Percentiles rank a stretch among this genome's conserved stretches.
Evolutionary conservation across 2,888 invertebrate species (phyloP).

Genomic region (Eubasilissa splendida): DNA sequence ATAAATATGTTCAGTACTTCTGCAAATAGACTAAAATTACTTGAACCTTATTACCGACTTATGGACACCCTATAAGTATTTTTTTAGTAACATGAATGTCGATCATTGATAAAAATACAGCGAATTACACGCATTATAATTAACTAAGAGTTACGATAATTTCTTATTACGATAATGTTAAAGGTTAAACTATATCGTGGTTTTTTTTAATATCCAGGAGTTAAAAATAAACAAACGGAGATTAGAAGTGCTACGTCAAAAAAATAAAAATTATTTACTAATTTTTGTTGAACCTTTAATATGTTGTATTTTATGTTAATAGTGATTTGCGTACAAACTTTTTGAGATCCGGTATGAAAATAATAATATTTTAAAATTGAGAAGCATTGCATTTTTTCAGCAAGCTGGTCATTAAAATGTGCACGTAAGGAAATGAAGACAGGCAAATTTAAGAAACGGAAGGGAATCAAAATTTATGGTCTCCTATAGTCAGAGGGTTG

Average conservation of each 20-base stretch:
- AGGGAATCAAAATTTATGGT: conserved; percentile 51
- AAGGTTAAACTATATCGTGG: too few relatives aligned
- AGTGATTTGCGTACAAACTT: too few relatives aligned
- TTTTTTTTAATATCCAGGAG: background rate
- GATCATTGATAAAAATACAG: background rate
- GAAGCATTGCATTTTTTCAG: background rate
- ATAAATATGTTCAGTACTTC: too few relatives aligned
- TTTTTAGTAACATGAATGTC: background rate
- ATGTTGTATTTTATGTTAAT: too few relatives aligned
- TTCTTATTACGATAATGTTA: background rate
- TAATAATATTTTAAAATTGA: background rate
- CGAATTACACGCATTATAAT: background rate
- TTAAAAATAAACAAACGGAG: background rate
- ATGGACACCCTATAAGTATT: background rate
- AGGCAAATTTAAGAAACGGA: conserved; percentile 42
- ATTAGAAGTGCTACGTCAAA: too few relatives aligned
- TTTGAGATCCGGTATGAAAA: too few relatives aligned
- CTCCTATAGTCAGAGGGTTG: conserved; percentile 9
- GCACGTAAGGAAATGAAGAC: too few relatives aligned
- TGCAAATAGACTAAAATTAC: too few relatives aligned
- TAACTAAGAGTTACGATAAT: background rate
- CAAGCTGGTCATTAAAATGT: too few relatives aligned
- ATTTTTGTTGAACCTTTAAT: too few relatives aligned
- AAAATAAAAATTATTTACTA: too few relatives aligned
- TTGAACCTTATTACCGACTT: background rate